These are phyloP conservation scores for Novumbra hubbsi DNA, from an alignment of 2,797 vertebrate genomes.

Conservation along the genomic window DNA sequence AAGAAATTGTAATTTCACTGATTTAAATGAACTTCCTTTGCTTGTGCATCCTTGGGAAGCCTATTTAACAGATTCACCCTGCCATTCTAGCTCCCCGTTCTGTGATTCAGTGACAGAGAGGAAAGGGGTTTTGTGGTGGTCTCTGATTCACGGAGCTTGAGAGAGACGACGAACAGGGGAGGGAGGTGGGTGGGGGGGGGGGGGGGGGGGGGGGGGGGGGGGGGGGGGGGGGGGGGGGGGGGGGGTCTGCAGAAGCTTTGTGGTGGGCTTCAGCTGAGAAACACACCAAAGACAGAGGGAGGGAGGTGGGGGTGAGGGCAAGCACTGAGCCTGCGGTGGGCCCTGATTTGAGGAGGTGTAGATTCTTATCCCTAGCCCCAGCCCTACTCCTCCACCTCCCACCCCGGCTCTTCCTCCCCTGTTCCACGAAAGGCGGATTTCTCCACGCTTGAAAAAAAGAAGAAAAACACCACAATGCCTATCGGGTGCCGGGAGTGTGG, in stretches of 20 bases:
- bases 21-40: not conserved
- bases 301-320: conserved; percentile 33
- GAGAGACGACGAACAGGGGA: conserved; percentile 47
- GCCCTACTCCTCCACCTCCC: conserved; percentile 58
- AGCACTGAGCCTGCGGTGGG: conserved; percentile 60
- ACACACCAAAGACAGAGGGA: conserved; percentile 43
- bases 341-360: conserved; percentile 73
- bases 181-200: conserved; percentile 50
- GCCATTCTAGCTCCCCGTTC: not conserved
- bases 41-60: not conserved
- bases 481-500: conserved; percentile 53
- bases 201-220: conserved; percentile 53
- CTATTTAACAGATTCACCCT: not conserved
- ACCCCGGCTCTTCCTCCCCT: conserved; percentile 75
- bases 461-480: conserved; percentile 58
- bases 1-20: not conserved
- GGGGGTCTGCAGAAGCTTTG: conserved; percentile 62
- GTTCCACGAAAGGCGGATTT: conserved; percentile 84
- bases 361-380: conserved; percentile 68
- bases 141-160: conserved; percentile 68
- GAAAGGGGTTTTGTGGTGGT: conserved; percentile 71
- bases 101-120: conserved; percentile 21
- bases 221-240: conserved; percentile 46
- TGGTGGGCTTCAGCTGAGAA: conserved; percentile 68
- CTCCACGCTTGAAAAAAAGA: conserved; percentile 57